phyloP scores from a whole-genome alignment of 2,888 invertebrate species.

The Idaea dimidiata region DNA sequence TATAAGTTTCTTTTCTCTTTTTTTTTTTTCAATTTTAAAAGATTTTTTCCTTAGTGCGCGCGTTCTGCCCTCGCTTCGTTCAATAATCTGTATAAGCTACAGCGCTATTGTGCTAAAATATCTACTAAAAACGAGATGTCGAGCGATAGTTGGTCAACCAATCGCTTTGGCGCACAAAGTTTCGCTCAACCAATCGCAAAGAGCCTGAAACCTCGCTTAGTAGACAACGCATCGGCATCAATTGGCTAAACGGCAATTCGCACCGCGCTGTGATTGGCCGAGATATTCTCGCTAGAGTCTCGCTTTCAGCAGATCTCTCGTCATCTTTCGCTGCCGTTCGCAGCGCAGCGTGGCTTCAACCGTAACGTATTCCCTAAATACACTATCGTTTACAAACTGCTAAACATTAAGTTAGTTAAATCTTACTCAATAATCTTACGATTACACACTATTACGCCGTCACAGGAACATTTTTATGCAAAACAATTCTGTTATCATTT shows the following conservation, averaged over 20 bases:
- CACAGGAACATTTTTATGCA: constrained; percentile 77
- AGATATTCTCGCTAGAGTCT: too few relatives aligned
- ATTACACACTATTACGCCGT: constrained; percentile 67
- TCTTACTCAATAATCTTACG: constrained; percentile 65
- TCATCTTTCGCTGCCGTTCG: constrained; percentile 29
- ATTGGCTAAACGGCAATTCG: too few relatives aligned
- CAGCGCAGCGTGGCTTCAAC: constrained; percentile 40
- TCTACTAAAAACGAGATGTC: too few relatives aligned
- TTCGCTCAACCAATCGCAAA: too few relatives aligned
- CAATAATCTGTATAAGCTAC: background rate
- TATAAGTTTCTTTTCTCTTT: constrained; percentile 54
- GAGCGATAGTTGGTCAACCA: too few relatives aligned
- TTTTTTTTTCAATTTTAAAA: constrained; percentile 48
- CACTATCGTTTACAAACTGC: constrained; percentile 40
- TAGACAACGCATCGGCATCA: too few relatives aligned
- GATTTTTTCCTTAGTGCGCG: constrained; percentile 34
- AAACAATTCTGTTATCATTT: constrained; percentile 69
- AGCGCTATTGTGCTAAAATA: too few relatives aligned
- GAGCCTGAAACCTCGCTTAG: too few relatives aligned
- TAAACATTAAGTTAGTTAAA: constrained; percentile 56
- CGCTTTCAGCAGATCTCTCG: background rate
- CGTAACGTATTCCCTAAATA: constrained; percentile 34
- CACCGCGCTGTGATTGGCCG: too few relatives aligned
- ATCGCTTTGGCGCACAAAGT: too few relatives aligned
- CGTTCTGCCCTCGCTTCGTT: constrained; percentile 26